These are phyloP conservation scores for Picus viridis DNA, from an alignment of 2,797 vertebrate species.

Conservation along the genomic window DNA sequence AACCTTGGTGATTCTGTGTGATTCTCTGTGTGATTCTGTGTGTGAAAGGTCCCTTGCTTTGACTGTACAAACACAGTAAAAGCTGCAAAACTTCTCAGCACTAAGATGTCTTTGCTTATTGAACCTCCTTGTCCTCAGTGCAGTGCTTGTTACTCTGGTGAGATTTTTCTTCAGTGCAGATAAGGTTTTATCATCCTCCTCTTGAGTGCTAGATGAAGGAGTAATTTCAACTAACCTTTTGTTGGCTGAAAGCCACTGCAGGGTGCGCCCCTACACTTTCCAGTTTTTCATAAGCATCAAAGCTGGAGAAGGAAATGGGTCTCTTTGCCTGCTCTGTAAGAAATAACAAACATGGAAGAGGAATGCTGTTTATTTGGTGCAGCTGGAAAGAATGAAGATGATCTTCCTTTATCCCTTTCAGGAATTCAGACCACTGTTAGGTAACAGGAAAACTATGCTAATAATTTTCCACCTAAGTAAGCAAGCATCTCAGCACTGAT, in stretches of 20 bases:
- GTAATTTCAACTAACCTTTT: slow-evolving; percentile 32
- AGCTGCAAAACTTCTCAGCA: neutral
- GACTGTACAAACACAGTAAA: neutral
- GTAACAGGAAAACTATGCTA: slow-evolving; percentile 71
- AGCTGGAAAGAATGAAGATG: slow-evolving; percentile 69
- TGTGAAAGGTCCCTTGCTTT: slow-evolving; percentile 2
- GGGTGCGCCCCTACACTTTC: neutral
- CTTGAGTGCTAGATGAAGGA: neutral
- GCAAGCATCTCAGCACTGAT: slow-evolving; percentile 44
- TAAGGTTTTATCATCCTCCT: slow-evolving; percentile 16
- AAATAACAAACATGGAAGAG: slow-evolving; percentile 64
- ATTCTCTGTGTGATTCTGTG: no score
- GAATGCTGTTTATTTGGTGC: slow-evolving; percentile 73
- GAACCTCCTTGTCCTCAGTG: neutral
- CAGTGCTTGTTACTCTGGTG: neutral
- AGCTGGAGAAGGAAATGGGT: slow-evolving; percentile 39
- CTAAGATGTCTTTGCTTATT: neutral
- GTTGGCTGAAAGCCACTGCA: neutral
- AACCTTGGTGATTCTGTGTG: no score
- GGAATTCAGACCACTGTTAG: slow-evolving; percentile 65
- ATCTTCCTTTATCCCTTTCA: slow-evolving; percentile 64
- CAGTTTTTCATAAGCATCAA: slow-evolving; percentile 40
- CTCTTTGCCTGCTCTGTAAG: slow-evolving; percentile 29
- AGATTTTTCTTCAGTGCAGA: neutral
- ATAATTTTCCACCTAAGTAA: slow-evolving; percentile 63